Conservation (phyloP, 1,140 invertebrate genomes). For the Drosophila virilis region DNA sequence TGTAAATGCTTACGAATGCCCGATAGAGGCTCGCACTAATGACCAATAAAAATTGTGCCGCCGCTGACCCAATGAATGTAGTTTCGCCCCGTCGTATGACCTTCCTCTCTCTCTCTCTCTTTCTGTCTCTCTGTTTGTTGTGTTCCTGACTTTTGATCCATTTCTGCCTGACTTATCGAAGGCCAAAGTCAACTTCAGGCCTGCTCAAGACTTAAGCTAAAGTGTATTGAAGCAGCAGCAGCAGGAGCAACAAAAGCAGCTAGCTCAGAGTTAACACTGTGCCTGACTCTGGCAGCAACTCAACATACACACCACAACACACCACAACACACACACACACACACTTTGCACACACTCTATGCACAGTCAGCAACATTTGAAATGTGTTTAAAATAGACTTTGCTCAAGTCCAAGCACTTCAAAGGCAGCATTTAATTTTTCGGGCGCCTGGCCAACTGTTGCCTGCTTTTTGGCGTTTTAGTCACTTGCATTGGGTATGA, state of each 20-base stretch:
- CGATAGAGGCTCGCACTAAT: constrained; percentile 80
- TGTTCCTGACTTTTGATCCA: constrained; percentile 70
- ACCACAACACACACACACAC: constrained; percentile 2
- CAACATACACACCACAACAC: constrained; percentile 16
- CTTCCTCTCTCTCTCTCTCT: not conserved
- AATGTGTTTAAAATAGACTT: constrained; percentile 53
- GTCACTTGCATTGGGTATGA: not conserved
- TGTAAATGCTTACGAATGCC: constrained; percentile 82
- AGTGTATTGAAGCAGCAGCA: constrained; percentile 7
- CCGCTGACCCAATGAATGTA: constrained; percentile 32
- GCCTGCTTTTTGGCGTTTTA: constrained; percentile 14
- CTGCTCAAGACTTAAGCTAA: constrained; percentile 14
- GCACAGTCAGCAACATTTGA: constrained; percentile 40
- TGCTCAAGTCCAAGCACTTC: constrained; percentile 26
- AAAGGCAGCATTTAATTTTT: constrained; percentile 39
- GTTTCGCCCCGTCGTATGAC: not conserved
- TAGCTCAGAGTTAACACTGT: constrained; percentile 2
- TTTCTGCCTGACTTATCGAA: constrained; percentile 70
- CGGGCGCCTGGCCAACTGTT: constrained; percentile 36
- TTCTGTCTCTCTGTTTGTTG: constrained; percentile 9
- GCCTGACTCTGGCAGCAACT: constrained; percentile 32
- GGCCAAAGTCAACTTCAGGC: constrained; percentile 45
- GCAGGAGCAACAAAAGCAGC: constrained; percentile 4
- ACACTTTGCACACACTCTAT: constrained; percentile 14
- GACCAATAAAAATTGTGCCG: constrained; percentile 80